Base-by-base conservation (phyloP, 2,113 vertebrate species). In the Atractosteus spatula region DNA sequence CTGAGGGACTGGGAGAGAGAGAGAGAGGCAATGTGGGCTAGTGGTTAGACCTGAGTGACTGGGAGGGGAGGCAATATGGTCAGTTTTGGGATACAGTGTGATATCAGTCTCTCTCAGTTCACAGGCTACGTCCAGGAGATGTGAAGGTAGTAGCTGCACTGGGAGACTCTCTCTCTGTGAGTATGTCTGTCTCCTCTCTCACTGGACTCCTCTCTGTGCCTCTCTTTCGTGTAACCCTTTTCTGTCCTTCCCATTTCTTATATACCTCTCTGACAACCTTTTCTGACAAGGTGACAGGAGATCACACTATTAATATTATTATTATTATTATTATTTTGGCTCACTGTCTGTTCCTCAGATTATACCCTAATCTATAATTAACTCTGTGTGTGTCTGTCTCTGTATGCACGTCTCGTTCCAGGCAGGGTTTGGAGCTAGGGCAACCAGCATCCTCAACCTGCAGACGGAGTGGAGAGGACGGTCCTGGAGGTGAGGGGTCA, bases 141-240 rank as follows among this genome's bases (percentile, higher is more conserved):
- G 91, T 99, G 81, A 94, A 90, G 76, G 90, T 94, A 4, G 76
- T 97, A 43, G 95, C 88, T 0, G 94, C 96, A 7, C 44, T 98
- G 29, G 97, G 97, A 76, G 96, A 98, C 79, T 95, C 95, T 0
- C 0, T 99, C 63, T 95, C 95, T 6, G 96, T 98, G 81, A 86
- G 94, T 80, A 41, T 72, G 29, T 54, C 16, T 55, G 64, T 7
- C 47, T 7, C 47, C 47, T 10, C 47, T 51, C 10, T 51, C 47
- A 51, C 47, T 51, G 5, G 29, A 29, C 47, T 51, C 47, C 47
- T 51, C 47, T 51, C 29, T 29, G 29, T 29, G 29, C 29, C 29
- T 29, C 29, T 29, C 29, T 29, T 29, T 29, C 29, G 1, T 29
- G n/a, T n/a, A n/a, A n/a, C n/a, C n/a, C n/a, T n/a, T n/a, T n/a